Evolutionary conservation across 2,888 invertebrate species (phyloP).

Genomic region (Rhodophaea formosa): DNA sequence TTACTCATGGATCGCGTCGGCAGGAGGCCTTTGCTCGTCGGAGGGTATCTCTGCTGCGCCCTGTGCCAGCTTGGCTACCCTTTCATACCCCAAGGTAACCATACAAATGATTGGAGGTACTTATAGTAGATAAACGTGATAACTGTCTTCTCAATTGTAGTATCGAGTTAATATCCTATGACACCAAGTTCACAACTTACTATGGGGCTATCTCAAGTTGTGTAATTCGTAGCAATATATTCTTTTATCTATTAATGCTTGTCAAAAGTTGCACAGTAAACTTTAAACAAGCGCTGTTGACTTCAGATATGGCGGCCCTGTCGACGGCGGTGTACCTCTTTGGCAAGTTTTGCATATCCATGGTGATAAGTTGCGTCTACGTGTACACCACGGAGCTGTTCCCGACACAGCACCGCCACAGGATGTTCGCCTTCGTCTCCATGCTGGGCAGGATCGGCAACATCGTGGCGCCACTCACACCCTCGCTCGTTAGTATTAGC

Average conservation of each 20-base stretch:
- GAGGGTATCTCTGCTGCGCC: slow-evolving; percentile 83
- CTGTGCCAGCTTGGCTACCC: slow-evolving; percentile 82
- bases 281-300: not conserved
- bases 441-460: slow-evolving; percentile 85
- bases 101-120: not conserved
- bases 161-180: no score
- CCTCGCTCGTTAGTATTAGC: slow-evolving; percentile 82
- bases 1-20: slow-evolving; percentile 83
- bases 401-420: slow-evolving; percentile 85
- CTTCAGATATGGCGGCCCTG: slow-evolving; percentile 51
- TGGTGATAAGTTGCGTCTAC: slow-evolving; percentile 84
- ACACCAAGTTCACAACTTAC: no score
- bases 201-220: no score
- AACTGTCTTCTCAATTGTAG: no score
- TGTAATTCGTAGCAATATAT: no score
- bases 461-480: slow-evolving; percentile 84
- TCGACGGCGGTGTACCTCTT: slow-evolving; percentile 79
- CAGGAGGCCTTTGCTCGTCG: slow-evolving; percentile 82
- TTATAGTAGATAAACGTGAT: no score
- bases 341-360: slow-evolving; percentile 84
- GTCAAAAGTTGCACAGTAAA: no score
- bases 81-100: slow-evolving; percentile 64
- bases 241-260: no score
- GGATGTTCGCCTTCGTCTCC: slow-evolving; percentile 83
- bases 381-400: slow-evolving; percentile 85